phyloP scores from a whole-genome alignment of 2,797 vertebrate genomes.

The Myiothlypis chrysogaster region DNA sequence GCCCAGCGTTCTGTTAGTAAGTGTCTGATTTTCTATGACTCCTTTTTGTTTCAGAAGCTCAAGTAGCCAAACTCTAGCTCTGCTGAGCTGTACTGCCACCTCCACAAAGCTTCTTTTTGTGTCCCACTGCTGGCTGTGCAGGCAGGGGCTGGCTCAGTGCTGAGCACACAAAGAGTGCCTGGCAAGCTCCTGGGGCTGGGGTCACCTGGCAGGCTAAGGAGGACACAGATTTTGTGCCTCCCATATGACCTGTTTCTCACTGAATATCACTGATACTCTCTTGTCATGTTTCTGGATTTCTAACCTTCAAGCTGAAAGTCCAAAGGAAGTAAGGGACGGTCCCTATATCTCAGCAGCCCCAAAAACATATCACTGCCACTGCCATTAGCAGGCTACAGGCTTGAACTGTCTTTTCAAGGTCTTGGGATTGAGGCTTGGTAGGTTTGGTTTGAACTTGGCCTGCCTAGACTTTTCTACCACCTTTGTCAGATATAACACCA shows the following conservation, averaged over 20 bases:
- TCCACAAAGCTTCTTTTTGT: not conserved
- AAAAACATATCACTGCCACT: not conserved
- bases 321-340: not conserved
- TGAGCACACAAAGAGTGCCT: not conserved
- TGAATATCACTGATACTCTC: not conserved
- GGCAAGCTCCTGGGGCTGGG: not conserved
- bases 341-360: not conserved
- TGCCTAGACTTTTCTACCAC: not conserved
- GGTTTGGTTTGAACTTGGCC: not conserved
- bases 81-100: not conserved
- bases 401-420: not conserved
- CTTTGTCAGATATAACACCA: not conserved
- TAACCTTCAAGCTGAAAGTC: not conserved
- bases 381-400: not conserved
- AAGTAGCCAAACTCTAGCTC: not conserved
- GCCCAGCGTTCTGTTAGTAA: not conserved
- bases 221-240: not conserved
- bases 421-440: not conserved
- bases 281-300: not conserved
- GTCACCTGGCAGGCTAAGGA: not conserved
- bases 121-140: accelerated
- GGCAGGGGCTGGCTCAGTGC: not conserved
- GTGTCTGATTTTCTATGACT: not conserved
- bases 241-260: not conserved
- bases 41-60: not conserved